Evolutionary conservation across 2,888 invertebrate species (phyloP), one percentile per base, ranked within the genome.

Genomic region (Seira sanloemensis): DNA sequence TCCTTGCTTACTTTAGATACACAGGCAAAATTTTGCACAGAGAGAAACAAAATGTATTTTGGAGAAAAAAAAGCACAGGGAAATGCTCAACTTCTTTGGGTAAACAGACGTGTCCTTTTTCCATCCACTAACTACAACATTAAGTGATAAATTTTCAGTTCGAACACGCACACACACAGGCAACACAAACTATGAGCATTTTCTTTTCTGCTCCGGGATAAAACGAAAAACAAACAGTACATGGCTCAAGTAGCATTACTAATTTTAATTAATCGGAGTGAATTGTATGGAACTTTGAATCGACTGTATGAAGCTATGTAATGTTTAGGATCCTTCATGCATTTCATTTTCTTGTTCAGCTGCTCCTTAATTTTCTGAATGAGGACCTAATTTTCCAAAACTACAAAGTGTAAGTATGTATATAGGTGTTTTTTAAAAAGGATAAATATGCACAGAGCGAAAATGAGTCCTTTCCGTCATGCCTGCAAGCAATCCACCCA

Each of bases 241-340:
- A 27, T 27, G 46, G 58, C 75, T 66, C 75, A 54, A 75, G 62
- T 68, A 50, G 72, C 69, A 82, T 78, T 78, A 83, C 84, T 87
- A 86, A 87, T 86, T 88, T 86, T 87, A 86, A 88, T 86, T 88
- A 86, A 88, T 86, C 86, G 86, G 86, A 86, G 86, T 85, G 77
- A 37, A 37, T 12, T 37, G 37, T 7, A 37, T n/a, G n/a, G n/a
- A n/a, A n/a, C n/a, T n/a, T n/a, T n/a, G n/a, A n/a, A n/a, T n/a
- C n/a, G 37, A 7, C 4, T 37, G 37, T 12, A 37, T 37, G 37
- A 37, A 37, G 37, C 37, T 4, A 37, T 7, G 37, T 7, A 37
- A 37, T 4, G 5, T 12, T 37, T 37, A 37, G 37, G 37, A 37
- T 7, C 37, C 4, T 4, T 7, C 37, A 12, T 4, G 12, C 37